Evolutionary conservation across 1,140 invertebrate species (phyloP), one percentile per base, ranked within the genome.

Genomic region (Drosophila teissieri): DNA sequence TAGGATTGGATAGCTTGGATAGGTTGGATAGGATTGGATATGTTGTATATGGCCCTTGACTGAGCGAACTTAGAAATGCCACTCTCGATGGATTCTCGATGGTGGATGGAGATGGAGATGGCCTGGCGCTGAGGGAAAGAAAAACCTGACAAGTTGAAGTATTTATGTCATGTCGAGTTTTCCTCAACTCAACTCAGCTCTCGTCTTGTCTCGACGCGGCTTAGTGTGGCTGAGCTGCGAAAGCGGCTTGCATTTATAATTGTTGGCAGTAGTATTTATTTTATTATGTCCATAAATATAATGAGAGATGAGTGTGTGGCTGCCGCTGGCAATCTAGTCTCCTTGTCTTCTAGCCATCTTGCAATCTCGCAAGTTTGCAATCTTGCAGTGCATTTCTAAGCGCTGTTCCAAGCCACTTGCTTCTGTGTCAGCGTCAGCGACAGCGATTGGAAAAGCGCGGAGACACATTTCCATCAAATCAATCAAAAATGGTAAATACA

Each of bases 231-330:
- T 76, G 79, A 84, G 82, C 81, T 73, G 80, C 58, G 82, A 86
- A 85, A 82, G 82, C 82, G 64, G 84, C 80, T 78, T 90, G 84
- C 80, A 89, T 89, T 89, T 89, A 85, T 89, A 89, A 89, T 89
- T 89, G 84, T 78, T 89, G 85, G 53, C 64, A 75, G 73, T 68
- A 88, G 83, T 86, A 89, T 89, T 89, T 89, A 89, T 84, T 89
- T 89, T 89, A 89, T 89, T 89, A 84, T 89, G 84, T 89, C 84
- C 80, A 89, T 89, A 89, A 89, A 89, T 89, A 89, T 89, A 88
- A 88, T 88, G 84, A 89, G 84, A 65, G 80, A 78, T 68, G 83
- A 79, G 79, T 78, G 73, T 79, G 73, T 79, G 78, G 31, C 55
- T 61, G 55, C 31, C 19, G 61, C 24, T 45, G 42, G 31, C 19